Percentiles rank a stretch among this genome's conserved stretches.
phyloP scores from a whole-genome alignment of 2,113 vertebrate genomes.

The Entosphenus tridentatus region DNA sequence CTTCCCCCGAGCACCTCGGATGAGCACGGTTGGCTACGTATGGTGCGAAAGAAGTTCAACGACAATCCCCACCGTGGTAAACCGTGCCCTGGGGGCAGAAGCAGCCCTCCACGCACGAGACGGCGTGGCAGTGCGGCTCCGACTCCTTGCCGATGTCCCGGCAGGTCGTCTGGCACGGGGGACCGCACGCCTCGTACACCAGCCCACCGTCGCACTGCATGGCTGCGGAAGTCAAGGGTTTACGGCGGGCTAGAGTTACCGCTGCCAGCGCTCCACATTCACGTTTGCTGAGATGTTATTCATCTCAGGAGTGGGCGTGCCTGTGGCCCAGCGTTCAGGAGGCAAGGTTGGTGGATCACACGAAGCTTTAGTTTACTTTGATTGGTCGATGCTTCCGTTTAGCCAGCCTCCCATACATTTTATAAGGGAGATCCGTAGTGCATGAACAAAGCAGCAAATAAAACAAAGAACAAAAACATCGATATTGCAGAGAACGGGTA shows the following conservation, averaged over 20 bases:
- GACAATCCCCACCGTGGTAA: conserved; percentile 23
- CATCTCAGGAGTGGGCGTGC: background rate
- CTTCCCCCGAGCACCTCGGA: too few relatives aligned
- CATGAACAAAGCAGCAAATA: too few relatives aligned
- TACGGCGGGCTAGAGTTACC: background rate
- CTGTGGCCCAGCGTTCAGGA: too few relatives aligned
- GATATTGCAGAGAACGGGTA: too few relatives aligned
- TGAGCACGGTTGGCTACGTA: too few relatives aligned
- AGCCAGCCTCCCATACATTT: background rate
- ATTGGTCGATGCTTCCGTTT: background rate
- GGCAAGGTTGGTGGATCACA: background rate
- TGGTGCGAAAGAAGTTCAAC: too few relatives aligned
- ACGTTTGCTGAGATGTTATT: background rate
- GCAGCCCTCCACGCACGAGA: conserved; percentile 54
- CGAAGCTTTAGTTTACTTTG: too few relatives aligned
- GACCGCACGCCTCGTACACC: conserved; percentile 47
- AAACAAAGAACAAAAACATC: too few relatives aligned
- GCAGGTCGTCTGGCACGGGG: conserved; percentile 34
- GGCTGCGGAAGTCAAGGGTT: conserved; percentile 21
- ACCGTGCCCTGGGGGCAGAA: conserved; percentile 45
- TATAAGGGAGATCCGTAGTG: too few relatives aligned
- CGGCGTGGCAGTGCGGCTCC: conserved; percentile 22
- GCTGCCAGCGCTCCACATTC: background rate
- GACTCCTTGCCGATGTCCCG: conserved; percentile 15
- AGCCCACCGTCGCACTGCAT: conserved; percentile 54